Percentiles rank a stretch among this genome's conserved stretches.
These are phyloP conservation scores for Spodoptera litura DNA, from an alignment of 1,140 invertebrate species.

Conservation along the genomic window DNA sequence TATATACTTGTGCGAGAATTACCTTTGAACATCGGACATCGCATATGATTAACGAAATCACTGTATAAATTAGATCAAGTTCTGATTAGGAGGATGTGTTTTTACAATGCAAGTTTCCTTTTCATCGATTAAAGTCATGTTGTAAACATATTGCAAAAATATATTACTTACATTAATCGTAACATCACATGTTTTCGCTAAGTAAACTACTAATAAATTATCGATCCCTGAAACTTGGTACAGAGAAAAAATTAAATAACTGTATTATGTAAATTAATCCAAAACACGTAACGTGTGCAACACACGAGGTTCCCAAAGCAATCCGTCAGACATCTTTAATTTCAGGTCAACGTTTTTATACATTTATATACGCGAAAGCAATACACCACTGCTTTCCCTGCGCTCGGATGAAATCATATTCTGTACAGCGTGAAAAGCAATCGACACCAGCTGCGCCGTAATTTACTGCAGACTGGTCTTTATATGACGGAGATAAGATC, in stretches of 20 bases:
- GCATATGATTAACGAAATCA: conserved; percentile 4
- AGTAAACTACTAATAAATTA: no score
- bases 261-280: neutral
- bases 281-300: neutral
- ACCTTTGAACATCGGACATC: conserved; percentile 19
- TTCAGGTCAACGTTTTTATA: conserved; percentile 38
- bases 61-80: conserved; percentile 22
- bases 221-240: no score
- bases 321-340: conserved; percentile 50
- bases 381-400: conserved; percentile 65
- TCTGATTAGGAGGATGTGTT: neutral
- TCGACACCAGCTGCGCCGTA: conserved; percentile 51
- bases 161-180: no score
- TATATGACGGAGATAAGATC: conserved; percentile 44
- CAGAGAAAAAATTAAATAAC: no score
- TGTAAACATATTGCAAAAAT: no score
- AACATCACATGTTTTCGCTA: no score
- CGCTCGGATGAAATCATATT: conserved; percentile 63
- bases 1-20: conserved; percentile 3
- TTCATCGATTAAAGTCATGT: neutral
- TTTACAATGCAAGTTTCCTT: conserved; percentile 6
- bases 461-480: conserved; percentile 16
- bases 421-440: conserved; percentile 62
- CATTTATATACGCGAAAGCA: conserved; percentile 49
- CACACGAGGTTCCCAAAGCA: neutral